A percentile compares a stretch with the other conserved stretches of the same genome.
These are phyloP conservation scores for Brachionus angularis DNA, from an alignment of 1,140 invertebrate genomes.

Conservation along the genomic window DNA sequence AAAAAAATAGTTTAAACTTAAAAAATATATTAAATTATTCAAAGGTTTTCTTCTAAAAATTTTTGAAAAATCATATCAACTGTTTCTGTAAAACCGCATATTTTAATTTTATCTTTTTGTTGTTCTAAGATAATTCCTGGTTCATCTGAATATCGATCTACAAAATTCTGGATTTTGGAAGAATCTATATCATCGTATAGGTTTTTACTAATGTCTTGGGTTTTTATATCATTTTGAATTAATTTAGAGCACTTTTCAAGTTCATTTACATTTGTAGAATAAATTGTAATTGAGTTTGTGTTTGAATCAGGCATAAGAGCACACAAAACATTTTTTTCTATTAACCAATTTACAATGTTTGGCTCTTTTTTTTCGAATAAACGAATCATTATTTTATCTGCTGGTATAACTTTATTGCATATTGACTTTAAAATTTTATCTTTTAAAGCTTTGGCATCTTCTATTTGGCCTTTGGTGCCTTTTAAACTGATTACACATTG, in stretches of 20 bases:
- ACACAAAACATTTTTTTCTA: neutral
- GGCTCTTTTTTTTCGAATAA: neutral
- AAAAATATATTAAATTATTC: no score
- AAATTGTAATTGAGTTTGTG: neutral
- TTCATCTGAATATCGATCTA: neutral
- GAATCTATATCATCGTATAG: neutral
- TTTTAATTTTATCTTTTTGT: no score
- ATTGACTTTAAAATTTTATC: neutral
- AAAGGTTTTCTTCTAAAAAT: no score
- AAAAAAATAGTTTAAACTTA: no score
- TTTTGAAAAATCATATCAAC: no score
- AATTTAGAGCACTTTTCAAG: neutral
- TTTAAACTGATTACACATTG: neutral
- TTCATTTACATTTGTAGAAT: neutral
- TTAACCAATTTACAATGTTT: conserved; percentile 19
- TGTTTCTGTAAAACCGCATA: no score
- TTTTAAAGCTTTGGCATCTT: neutral
- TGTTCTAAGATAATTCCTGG: no score
- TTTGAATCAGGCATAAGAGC: neutral
- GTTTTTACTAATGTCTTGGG: neutral
- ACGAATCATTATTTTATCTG: neutral
- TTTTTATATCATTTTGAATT: neutral
- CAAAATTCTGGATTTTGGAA: neutral
- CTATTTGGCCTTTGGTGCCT: neutral
- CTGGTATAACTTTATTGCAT: neutral